phyloP scores from a whole-genome alignment of 1,140 invertebrate genomes.

The Panagrolaimus sp. region DNA sequence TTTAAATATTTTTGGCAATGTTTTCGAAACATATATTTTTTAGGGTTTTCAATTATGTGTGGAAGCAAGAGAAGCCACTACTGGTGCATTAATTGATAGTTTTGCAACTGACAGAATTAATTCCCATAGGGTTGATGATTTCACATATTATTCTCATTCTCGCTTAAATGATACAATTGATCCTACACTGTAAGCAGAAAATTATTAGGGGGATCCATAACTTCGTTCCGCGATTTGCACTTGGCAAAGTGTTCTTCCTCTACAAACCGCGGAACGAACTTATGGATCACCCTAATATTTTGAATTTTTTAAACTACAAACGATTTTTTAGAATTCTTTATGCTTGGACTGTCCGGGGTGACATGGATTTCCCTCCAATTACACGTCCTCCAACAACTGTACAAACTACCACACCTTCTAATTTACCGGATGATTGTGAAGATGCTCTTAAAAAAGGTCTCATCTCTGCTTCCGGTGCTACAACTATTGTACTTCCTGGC shows the following conservation, averaged over 20 bases:
- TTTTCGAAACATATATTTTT: neutral
- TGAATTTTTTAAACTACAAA: neutral
- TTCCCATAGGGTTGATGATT: neutral
- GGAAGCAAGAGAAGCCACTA: constrained; percentile 1
- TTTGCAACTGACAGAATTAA: neutral
- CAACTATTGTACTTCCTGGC: neutral
- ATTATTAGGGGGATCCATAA: too few relatives aligned
- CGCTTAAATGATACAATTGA: neutral
- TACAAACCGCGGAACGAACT: too few relatives aligned
- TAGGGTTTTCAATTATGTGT: constrained; percentile 9
- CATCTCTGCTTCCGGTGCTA: neutral
- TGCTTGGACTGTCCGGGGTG: constrained; percentile 1
- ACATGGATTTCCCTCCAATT: neutral
- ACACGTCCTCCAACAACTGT: neutral
- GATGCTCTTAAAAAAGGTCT: neutral
- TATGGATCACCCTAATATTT: too few relatives aligned
- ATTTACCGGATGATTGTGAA: neutral
- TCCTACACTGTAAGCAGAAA: constrained; percentile 5
- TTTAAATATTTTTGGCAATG: neutral
- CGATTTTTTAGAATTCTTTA: neutral
- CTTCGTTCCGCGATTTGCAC: too few relatives aligned
- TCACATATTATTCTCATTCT: neutral
- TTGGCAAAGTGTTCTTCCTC: too few relatives aligned
- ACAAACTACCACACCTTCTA: neutral
- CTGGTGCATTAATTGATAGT: neutral